phyloP scores from a whole-genome alignment of 2,797 vertebrate genomes.

The Pangasius sanitwongsei region DNA sequence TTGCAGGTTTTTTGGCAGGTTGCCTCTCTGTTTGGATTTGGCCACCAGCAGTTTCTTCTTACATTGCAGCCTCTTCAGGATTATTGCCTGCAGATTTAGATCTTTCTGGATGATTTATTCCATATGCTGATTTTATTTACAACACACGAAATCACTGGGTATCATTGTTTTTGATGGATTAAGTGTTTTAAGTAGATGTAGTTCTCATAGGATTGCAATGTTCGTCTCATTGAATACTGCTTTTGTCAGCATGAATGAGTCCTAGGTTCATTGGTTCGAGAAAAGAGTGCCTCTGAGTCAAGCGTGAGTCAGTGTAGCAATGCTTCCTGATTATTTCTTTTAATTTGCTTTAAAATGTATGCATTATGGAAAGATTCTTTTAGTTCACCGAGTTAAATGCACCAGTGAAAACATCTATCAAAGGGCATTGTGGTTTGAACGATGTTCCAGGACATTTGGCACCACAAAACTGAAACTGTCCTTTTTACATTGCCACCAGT shows the following conservation, averaged over 20 bases:
- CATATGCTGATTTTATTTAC: constrained; percentile 9
- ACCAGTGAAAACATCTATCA: not conserved
- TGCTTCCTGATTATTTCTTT: not conserved
- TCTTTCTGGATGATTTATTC: constrained; percentile 23
- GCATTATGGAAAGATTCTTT: not conserved
- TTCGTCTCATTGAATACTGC: not conserved
- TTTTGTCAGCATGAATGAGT: constrained; percentile 22
- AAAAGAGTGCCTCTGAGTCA: not conserved
- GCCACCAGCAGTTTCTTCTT: constrained; percentile 15
- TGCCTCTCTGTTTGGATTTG: constrained; percentile 26
- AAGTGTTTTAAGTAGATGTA: not conserved
- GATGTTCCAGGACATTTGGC: constrained; percentile 14
- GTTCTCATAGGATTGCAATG: not conserved
- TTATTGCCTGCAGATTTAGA: constrained; percentile 6
- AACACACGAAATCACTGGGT: not conserved
- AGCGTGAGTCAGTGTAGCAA: not conserved
- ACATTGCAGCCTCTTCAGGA: constrained; percentile 24
- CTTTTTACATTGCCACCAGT: not conserved
- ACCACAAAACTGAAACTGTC: not conserved
- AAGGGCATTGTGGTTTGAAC: not conserved
- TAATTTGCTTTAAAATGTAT: not conserved
- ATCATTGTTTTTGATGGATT: constrained; percentile 10
- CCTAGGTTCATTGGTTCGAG: not conserved
- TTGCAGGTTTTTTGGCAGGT: constrained; percentile 40
- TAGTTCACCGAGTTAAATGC: not conserved